Base-by-base conservation (phyloP, 2,888 invertebrate genomes). In the Tenthredo livida region DNA sequence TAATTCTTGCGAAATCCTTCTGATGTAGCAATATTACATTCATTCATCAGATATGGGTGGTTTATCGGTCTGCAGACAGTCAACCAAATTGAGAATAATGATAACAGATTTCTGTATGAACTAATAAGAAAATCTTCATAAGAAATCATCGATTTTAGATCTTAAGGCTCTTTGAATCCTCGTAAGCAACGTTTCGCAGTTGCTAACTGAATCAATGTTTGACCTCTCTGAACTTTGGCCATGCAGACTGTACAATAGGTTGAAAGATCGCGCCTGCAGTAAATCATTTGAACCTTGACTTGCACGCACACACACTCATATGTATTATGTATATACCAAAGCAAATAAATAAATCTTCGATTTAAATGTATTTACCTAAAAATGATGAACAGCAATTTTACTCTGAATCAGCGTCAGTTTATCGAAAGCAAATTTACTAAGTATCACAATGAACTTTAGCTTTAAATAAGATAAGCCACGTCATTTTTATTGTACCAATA, bases 391-490 rank as follows among this genome's bases (percentile, higher is more conserved):
- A 29, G 50, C 50, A n/a, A n/a, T 77, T 77, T 50, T 50, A 50
- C 50, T 15, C 17, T 77, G 25, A 40, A 17, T 5, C 50, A 77
- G 29, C 77, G 25, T 77, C 50, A 33, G 7, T 54, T 54, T 54
- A 77, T 77, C 54, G 77, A 50, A 50, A 17, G 77, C 29, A 54
- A 54, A 77, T 77, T 25, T 54, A 54, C n/a, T 77, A 77, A 54
- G 77, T 77, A 54, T 77, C 54, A 77, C 54, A 33, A 54, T 77
- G 77, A 77, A 77, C 77, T 77, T 77, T 77, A 77, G 77, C 54
- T 50, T 33, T 2, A 33, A 77, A 54, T 77, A 77, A 77, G 77
- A 77, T 77, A 77, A 77, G 25, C 10, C 54, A n/a, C 17, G 77
- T 54, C 54, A 77, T 29, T 21, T n/a, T 54, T 33, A 54, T 54